Conservation (phyloP, 2,113 vertebrate species). For the Gymnogyps californianus region DNA sequence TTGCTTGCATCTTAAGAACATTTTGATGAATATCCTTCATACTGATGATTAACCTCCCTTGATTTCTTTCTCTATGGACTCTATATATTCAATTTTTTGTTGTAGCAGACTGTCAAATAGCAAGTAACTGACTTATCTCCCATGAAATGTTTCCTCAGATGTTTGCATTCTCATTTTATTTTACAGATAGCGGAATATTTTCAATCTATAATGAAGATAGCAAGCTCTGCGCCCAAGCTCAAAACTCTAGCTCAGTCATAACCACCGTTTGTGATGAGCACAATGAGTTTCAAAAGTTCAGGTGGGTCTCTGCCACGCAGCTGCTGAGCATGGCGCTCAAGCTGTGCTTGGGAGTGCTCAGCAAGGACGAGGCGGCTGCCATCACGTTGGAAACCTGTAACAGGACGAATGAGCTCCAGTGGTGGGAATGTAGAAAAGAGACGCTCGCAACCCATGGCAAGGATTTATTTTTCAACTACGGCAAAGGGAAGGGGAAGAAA, state of each 20-base stretch:
- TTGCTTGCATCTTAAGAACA: background rate
- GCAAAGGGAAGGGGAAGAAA: slow-evolving; percentile 80
- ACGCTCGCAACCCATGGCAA: slow-evolving; percentile 78
- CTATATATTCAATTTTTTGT: background rate
- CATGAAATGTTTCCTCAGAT: background rate
- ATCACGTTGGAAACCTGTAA: slow-evolving; percentile 80
- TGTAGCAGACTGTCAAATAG: background rate
- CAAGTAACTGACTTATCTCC: background rate
- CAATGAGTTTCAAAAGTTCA: slow-evolving; percentile 81
- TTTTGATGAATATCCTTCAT: background rate
- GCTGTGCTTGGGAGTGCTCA: slow-evolving; percentile 80
- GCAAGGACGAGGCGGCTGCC: slow-evolving; percentile 73
- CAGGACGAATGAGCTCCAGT: slow-evolving; percentile 76
- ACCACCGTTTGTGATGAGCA: slow-evolving; percentile 71
- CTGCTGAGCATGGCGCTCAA: slow-evolving; percentile 84
- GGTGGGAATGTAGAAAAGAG: slow-evolving; percentile 90
- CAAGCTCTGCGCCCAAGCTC: slow-evolving; percentile 81
- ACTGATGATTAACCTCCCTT: background rate
- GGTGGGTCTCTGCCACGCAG: slow-evolving; percentile 83
- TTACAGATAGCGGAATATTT: slow-evolving; percentile 79
- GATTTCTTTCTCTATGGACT: background rate
- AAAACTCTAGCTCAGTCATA: slow-evolving; percentile 65
- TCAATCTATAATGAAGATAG: slow-evolving; percentile 87
- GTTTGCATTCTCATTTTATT: background rate
- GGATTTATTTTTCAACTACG: slow-evolving; percentile 85